Percentiles rank a stretch among this genome's conserved stretches.
These are phyloP conservation scores for Drosophila tripunctata DNA, from an alignment of 2,888 invertebrate genomes.

Conservation along the genomic window DNA sequence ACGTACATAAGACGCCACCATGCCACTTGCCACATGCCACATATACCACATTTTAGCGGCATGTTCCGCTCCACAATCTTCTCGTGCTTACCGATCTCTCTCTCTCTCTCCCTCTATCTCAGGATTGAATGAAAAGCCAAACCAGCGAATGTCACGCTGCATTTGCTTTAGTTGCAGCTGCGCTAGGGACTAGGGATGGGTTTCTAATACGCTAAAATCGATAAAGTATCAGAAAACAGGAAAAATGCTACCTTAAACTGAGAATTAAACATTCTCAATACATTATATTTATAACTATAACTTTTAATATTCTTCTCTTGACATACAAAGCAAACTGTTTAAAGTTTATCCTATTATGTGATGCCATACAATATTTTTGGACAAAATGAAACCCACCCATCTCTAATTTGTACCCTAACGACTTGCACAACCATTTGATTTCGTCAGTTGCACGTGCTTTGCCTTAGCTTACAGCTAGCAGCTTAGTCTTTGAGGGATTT, in stretches of 20 bases:
- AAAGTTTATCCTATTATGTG: too few relatives aligned
- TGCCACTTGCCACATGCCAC: constrained; percentile 22
- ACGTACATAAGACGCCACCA: constrained; percentile 3
- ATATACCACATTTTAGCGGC: constrained; percentile 34
- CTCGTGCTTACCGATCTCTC: background rate
- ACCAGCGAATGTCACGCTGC: constrained; percentile 71
- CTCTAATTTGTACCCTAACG: background rate
- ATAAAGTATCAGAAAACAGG: background rate
- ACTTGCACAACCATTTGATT: constrained; percentile 47
- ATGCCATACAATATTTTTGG: too few relatives aligned
- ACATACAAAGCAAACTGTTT: too few relatives aligned
- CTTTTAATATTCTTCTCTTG: too few relatives aligned
- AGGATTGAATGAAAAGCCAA: constrained; percentile 56
- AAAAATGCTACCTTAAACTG: too few relatives aligned
- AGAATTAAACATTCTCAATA: too few relatives aligned
- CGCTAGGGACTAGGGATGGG: background rate
- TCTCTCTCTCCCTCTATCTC: background rate
- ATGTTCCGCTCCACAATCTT: constrained; percentile 23
- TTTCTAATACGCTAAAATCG: background rate
- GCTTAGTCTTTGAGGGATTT: constrained; percentile 35
- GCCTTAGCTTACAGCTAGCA: constrained; percentile 6
- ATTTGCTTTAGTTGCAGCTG: constrained; percentile 46
- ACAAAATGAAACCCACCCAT: too few relatives aligned
- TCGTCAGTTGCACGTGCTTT: constrained; percentile 51
- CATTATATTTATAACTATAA: too few relatives aligned